Evolutionary conservation across 2,113 vertebrate species (phyloP).

Genomic region (Eulemur macaco): DNA sequence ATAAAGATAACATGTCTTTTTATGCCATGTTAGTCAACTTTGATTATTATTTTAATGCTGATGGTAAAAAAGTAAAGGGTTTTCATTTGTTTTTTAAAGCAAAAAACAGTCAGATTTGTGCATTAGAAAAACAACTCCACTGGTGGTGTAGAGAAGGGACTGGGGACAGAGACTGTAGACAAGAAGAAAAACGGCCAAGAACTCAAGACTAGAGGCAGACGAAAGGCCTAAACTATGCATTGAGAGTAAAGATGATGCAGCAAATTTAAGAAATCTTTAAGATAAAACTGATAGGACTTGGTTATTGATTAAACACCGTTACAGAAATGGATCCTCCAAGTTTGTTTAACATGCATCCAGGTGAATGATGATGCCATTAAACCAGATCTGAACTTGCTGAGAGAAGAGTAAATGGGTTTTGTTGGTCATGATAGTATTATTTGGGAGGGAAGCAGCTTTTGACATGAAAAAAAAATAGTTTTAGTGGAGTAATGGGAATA

Average conservation of each 20-base stretch:
- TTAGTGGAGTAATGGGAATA: not conserved
- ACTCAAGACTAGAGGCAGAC: not conserved
- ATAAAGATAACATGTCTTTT: not conserved
- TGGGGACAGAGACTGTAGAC: not conserved
- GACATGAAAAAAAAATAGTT: not conserved
- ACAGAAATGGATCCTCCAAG: constrained; percentile 6
- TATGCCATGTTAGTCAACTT: constrained; percentile 2
- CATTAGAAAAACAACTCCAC: not conserved
- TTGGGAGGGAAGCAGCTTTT: not conserved
- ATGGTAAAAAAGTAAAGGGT: not conserved
- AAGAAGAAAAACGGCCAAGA: not conserved
- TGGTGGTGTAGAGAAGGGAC: not conserved
- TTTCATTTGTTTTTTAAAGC: constrained; percentile 34
- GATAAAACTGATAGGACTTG: not conserved
- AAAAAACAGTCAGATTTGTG: not conserved
- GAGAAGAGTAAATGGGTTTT: not conserved
- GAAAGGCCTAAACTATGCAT: not conserved
- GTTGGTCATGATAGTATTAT: not conserved
- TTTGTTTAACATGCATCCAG: not conserved
- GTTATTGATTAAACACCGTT: not conserved
- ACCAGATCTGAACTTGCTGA: not conserved
- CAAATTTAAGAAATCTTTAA: constrained; percentile 1
- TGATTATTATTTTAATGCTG: not conserved
- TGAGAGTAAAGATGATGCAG: constrained; percentile 2
- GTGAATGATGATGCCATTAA: not conserved